Evolutionary conservation across 2,113 vertebrate species (phyloP).

Genomic region (Hippopotamus amphibius): DNA sequence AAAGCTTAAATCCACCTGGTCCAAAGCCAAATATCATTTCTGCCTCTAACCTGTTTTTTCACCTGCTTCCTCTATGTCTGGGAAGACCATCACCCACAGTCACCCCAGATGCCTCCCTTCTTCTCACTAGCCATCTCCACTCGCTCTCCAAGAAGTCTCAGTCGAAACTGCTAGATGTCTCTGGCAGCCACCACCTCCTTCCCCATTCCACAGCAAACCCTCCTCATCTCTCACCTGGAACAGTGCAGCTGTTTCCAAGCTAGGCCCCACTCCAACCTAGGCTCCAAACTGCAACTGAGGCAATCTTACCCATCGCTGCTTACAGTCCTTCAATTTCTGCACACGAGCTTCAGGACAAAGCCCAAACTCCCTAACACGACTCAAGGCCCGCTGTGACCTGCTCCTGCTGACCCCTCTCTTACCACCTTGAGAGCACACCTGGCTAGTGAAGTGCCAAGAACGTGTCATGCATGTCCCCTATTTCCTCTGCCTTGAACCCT

Average conservation of each 20-base stretch:
- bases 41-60: neutral
- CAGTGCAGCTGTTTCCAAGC: neutral
- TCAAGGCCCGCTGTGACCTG: neutral
- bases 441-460: neutral
- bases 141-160: neutral
- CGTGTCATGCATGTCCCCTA: neutral
- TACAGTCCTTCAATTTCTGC: neutral
- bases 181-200: neutral
- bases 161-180: neutral
- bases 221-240: neutral
- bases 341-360: neutral
- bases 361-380: neutral
- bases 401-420: neutral
- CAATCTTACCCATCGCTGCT: neutral
- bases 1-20: neutral
- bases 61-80: neutral
- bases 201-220: neutral
- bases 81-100: neutral
- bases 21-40: neutral
- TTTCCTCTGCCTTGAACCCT: neutral
- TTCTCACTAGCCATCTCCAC: neutral
- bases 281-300: neutral
- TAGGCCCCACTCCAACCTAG: too few relatives aligned
- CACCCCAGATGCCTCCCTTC: neutral
- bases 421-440: neutral